Evolutionary conservation across 2,888 invertebrate species (phyloP).

Genomic region (Belgica antarctica): DNA sequence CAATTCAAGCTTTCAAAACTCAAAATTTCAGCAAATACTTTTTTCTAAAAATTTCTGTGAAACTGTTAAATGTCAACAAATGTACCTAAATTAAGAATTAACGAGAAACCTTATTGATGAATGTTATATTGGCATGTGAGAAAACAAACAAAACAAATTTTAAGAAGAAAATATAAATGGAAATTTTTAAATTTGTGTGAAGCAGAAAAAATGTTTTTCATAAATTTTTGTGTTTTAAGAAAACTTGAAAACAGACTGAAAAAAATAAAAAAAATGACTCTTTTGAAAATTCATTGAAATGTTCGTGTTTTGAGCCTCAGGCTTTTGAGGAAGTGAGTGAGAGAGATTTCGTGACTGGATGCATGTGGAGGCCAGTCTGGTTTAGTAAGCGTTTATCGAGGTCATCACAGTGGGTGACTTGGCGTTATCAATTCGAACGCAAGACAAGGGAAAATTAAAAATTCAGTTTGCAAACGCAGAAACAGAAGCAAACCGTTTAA

Average conservation of each 20-base stretch:
- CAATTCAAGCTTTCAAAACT: too few relatives aligned
- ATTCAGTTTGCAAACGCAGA: background rate
- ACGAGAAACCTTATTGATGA: background rate
- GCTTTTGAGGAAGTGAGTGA: background rate
- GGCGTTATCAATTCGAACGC: too few relatives aligned
- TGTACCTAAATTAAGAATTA: conserved; percentile 26
- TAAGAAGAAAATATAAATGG: too few relatives aligned
- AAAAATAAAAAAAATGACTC: conserved; percentile 4
- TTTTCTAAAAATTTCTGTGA: background rate
- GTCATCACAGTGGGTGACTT: conserved; percentile 2
- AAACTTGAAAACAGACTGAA: conserved; percentile 13
- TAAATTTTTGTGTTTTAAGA: background rate
- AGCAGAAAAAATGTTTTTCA: background rate
- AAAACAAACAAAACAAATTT: too few relatives aligned
- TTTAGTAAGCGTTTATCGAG: background rate
- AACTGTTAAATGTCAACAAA: conserved; percentile 32
- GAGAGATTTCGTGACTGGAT: too few relatives aligned
- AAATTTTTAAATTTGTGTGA: background rate
- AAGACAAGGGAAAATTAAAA: background rate
- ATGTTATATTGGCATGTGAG: background rate
- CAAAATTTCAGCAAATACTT: too few relatives aligned
- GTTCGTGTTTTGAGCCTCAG: background rate
- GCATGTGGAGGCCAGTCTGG: conserved; percentile 6
- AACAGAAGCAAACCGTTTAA: conserved; percentile 10
- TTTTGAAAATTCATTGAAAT: conserved; percentile 6